Conservation (phyloP, 2,888 invertebrate genomes). For the Camptogramma bilineatum region DNA sequence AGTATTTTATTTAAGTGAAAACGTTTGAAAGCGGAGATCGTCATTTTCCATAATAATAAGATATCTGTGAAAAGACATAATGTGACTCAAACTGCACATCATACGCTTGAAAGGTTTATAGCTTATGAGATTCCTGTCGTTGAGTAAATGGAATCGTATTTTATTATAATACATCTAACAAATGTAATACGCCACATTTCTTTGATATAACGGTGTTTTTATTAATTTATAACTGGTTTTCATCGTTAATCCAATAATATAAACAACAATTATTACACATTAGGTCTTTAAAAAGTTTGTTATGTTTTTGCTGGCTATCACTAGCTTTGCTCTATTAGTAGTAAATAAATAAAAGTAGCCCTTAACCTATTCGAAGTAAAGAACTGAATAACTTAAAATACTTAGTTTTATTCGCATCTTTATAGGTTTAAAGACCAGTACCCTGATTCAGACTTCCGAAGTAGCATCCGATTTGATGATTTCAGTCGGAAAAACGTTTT, state of each 20-base stretch:
- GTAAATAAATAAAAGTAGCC: too few species aligned
- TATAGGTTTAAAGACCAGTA: too few species aligned
- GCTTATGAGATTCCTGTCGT: slow-evolving; percentile 25
- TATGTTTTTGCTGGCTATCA: too few species aligned
- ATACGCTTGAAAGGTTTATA: slow-evolving; percentile 19
- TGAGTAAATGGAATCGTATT: slow-evolving; percentile 28
- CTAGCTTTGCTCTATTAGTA: too few species aligned
- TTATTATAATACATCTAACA: slow-evolving; percentile 33
- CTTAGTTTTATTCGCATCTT: too few species aligned
- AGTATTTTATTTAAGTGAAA: background rate
- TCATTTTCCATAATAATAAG: slow-evolving; percentile 8
- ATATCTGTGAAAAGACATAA: slow-evolving; percentile 34
- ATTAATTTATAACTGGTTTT: slow-evolving; percentile 5
- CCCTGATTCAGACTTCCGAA: too few species aligned
- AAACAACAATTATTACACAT: background rate
- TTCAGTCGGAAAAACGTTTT: too few species aligned
- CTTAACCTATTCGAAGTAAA: too few species aligned
- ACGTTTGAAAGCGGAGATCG: background rate
- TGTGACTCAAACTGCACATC: slow-evolving; percentile 27
- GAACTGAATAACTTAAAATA: too few species aligned
- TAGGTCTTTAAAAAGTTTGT: too few species aligned
- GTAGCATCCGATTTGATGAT: too few species aligned
- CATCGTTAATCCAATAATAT: slow-evolving; percentile 6
- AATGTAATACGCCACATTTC: slow-evolving; percentile 36
- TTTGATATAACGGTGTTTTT: slow-evolving; percentile 18